phyloP scores from a whole-genome alignment of 2,888 invertebrate species.

The Zootermopsis nevadensis region DNA sequence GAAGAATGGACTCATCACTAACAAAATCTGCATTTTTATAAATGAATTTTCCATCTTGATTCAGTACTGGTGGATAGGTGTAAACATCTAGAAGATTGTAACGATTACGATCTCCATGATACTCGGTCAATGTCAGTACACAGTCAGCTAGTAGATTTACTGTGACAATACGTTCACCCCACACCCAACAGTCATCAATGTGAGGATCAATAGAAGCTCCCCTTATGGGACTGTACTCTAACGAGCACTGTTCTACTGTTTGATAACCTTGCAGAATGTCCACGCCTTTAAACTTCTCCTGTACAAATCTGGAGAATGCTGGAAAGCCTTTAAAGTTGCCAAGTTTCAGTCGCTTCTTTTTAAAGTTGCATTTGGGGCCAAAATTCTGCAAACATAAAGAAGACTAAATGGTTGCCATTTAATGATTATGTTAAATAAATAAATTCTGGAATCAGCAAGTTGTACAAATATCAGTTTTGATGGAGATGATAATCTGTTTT shows the following conservation, averaged over 20 bases:
- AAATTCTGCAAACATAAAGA: conserved; percentile 75
- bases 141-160: conserved; percentile 87
- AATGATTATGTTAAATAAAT: background rate
- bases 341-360: conserved; percentile 83
- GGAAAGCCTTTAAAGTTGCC: conserved; percentile 92
- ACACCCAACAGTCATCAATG: conserved; percentile 98
- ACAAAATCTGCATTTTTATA: background rate
- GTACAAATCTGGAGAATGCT: conserved; percentile 78
- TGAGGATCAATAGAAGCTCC: conserved; percentile 98
- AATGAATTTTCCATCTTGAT: conserved; percentile 51
- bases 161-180: conserved; percentile 97
- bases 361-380: conserved; percentile 99
- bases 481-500: too few relatives aligned
- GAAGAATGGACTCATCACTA: conserved; percentile 39
- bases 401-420: background rate
- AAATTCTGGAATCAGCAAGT: too few relatives aligned
- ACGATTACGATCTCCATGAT: conserved; percentile 64
- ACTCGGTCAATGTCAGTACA: conserved; percentile 82
- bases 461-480: too few relatives aligned
- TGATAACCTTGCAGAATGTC: conserved; percentile 75
- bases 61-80: conserved; percentile 61
- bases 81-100: conserved; percentile 72
- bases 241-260: conserved; percentile 94
- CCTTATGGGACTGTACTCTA: conserved; percentile 88
- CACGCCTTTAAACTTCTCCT: conserved; percentile 76